Evolutionary conservation across 1,140 invertebrate genomes (phyloP), one percentile per base, ranked within the genome.

Genomic region (Drosophila pectinifera): DNA sequence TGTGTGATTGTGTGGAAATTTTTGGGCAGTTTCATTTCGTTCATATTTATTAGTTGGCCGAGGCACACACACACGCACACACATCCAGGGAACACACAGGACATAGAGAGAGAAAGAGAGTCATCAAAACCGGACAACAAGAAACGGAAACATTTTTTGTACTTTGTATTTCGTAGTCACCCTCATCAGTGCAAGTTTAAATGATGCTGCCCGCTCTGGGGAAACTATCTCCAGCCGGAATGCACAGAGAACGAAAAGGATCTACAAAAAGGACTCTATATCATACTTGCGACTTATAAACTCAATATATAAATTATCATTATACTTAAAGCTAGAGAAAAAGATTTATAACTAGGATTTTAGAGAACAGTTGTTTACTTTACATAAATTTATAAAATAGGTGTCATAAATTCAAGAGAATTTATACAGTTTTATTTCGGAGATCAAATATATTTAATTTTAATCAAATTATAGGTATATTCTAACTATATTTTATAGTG

Each of bases 31-130:
- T 91, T 91, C 88, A 91, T 91, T 90, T 91, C 73, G 88, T 84
- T 91, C 88, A 91, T 91, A 91, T 91, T 91, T 91, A 91, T 91
- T 91, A 91, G 89, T 91, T 91, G 88, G 78, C 78, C 76, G 69
- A 80, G 86, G 83, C 74, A 78, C 69, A 73, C 56, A 51, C 41
- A 65, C 54, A 69, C 39, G 42, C 20, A 24, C 41, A 31, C 18
- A 28, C 45, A 51, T 20, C 36, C 10, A 58, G 41, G 24, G 18
- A 24, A 49, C 26, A 34, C 7, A 51, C 28, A 34, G 28, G 28
- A 51, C 28, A 20, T 14, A 13, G 14, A 43, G 28, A 55, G 24
- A 31, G 42, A 56, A 49, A 69, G 41, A 56, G 64, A 70, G 65
- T 56, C 74, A 80, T 84, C 78, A 88, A 85, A 85, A 88, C 83